These are phyloP conservation scores for Odontomyia ornata DNA, from an alignment of 2,888 invertebrate species.

Conservation along the genomic window DNA sequence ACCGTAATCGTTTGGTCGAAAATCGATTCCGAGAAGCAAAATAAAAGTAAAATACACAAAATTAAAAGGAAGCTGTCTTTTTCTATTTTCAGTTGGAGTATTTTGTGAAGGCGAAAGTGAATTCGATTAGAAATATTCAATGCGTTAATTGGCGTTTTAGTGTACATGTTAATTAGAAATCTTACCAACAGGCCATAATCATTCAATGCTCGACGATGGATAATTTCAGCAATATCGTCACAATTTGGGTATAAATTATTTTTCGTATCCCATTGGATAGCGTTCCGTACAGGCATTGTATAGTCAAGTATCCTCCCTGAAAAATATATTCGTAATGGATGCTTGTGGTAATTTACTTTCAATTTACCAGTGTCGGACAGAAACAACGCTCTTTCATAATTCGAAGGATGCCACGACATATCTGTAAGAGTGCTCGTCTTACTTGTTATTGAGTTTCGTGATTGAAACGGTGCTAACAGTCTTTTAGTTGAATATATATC, in stretches of 20 bases:
- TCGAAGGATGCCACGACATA: constrained; percentile 87
- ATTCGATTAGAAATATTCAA: too few relatives aligned
- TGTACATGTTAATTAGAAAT: too few relatives aligned
- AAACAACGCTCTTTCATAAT: constrained; percentile 65
- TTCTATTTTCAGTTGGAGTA: too few relatives aligned
- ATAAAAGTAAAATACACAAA: too few relatives aligned
- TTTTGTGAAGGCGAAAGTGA: too few relatives aligned
- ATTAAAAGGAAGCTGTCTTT: too few relatives aligned
- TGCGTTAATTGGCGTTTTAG: neutral
- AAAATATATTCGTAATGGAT: constrained; percentile 5
- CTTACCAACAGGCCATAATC: constrained; percentile 79
- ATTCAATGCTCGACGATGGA: constrained; percentile 72
- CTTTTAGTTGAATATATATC: constrained; percentile 81
- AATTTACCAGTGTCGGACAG: constrained; percentile 58
- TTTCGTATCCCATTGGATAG: constrained; percentile 60
- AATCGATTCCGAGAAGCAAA: too few relatives aligned
- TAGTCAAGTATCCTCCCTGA: constrained; percentile 59
- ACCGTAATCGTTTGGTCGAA: too few relatives aligned
- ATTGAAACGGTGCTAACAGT: constrained; percentile 65
- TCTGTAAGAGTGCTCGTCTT: constrained; percentile 69
- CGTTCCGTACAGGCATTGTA: constrained; percentile 58
- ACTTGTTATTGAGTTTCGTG: constrained; percentile 38
- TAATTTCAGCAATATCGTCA: constrained; percentile 74
- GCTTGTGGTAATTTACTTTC: neutral
- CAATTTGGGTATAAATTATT: constrained; percentile 53